Evolutionary conservation across 2,113 vertebrate species (phyloP).

Genomic region (Lanius ludovicianus): DNA sequence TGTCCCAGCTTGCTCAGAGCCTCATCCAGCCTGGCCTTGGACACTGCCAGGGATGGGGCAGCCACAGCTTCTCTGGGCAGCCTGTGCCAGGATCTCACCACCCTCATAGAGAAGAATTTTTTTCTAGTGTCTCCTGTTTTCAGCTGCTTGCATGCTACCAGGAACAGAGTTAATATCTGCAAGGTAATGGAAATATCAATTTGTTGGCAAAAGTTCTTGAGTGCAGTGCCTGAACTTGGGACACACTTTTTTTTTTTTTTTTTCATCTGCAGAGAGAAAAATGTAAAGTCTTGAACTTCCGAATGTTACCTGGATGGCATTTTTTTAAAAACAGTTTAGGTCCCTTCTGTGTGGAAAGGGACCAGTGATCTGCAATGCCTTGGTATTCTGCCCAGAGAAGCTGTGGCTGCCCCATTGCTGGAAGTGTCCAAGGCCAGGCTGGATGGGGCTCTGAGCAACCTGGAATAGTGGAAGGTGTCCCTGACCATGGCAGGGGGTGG

Average conservation of each 20-base stretch:
- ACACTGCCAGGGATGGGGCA: neutral
- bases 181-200: neutral
- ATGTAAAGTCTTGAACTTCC: neutral
- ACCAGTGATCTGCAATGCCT: neutral
- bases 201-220: neutral
- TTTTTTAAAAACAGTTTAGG: neutral
- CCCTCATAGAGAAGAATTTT: rapidly evolving
- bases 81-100: neutral
- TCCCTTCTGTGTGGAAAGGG: neutral
- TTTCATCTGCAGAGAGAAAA: neutral
- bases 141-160: neutral
- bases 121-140: neutral
- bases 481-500: neutral
- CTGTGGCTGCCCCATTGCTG: neutral
- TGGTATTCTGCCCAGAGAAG: neutral
- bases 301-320: neutral
- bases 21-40: neutral
- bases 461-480: neutral
- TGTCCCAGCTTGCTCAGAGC: rapidly evolving
- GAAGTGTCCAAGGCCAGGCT: neutral
- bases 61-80: neutral
- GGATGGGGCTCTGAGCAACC: neutral
- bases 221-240: neutral
- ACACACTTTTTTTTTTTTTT: neutral
- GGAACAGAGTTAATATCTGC: neutral